Conservation (phyloP, 2,113 vertebrate genomes). For the Hypocryptadius cinnamomeus region DNA sequence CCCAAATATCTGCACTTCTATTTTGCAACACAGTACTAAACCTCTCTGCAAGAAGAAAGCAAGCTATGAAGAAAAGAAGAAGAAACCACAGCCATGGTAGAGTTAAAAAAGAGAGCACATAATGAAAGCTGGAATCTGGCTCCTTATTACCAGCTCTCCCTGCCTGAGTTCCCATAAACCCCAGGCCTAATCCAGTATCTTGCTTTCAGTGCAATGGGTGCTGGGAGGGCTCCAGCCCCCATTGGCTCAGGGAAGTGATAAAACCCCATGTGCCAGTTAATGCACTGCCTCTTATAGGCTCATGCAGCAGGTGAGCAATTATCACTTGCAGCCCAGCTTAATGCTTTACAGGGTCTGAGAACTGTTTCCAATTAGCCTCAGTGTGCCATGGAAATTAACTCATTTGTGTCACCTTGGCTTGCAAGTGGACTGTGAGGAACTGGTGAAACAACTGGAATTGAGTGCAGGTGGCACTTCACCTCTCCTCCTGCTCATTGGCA, state of each 20-base stretch:
- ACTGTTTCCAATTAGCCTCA: slow-evolving; percentile 63
- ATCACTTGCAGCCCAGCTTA: slow-evolving; percentile 40
- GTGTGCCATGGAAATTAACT: slow-evolving; percentile 51
- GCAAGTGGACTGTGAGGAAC: background rate
- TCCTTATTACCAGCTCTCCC: background rate
- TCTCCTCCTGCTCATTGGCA: background rate
- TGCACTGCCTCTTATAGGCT: slow-evolving; percentile 23
- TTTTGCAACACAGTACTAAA: background rate
- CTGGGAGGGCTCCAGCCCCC: background rate
- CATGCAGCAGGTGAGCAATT: slow-evolving; percentile 65
- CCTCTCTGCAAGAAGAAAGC: background rate
- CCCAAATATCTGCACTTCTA: background rate
- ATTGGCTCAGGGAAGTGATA: background rate
- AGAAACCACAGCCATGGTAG: background rate
- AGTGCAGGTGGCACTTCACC: background rate
- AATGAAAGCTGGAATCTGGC: background rate
- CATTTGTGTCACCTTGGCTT: slow-evolving; percentile 52
- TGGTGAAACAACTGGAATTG: background rate
- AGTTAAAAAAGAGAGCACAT: background rate
- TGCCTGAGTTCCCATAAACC: background rate
- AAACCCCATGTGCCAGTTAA: slow-evolving; percentile 39
- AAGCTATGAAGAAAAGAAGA: background rate
- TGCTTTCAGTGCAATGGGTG: background rate
- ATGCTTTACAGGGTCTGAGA: slow-evolving; percentile 36
- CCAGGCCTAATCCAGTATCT: background rate